phyloP scores from a whole-genome alignment of 2,888 invertebrate species.

The Pristionchus fissidentatus region DNA sequence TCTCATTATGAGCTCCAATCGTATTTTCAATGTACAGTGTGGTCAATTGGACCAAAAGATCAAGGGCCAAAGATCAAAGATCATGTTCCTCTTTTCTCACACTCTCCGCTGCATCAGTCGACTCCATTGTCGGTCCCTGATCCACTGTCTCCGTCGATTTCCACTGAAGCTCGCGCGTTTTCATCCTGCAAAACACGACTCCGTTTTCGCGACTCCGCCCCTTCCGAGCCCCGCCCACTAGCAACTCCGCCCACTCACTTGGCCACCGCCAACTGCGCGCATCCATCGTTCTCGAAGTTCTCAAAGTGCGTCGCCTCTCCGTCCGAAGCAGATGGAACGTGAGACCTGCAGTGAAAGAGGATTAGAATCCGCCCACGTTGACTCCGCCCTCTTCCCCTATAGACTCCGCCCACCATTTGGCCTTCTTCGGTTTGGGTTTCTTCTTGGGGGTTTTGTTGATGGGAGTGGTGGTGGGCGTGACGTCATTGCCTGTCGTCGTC shows the following conservation, averaged over 20 bases:
- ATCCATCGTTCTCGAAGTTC: constrained; percentile 34
- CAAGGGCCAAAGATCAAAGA: background rate
- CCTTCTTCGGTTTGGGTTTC: no score
- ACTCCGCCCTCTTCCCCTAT: background rate
- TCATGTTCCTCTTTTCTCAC: background rate
- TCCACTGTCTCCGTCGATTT: background rate
- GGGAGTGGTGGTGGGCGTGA: background rate
- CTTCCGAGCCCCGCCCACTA: no score
- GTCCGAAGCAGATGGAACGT: background rate
- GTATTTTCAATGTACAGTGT: no score
- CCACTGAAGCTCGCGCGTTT: constrained; percentile 26
- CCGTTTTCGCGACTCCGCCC: constrained; percentile 1
- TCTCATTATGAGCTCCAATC: no score
- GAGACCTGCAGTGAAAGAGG: background rate
- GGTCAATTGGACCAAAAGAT: no score
- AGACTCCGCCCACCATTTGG: background rate
- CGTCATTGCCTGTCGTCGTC: background rate
- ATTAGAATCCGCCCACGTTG: background rate
- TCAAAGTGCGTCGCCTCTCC: constrained; percentile 11
- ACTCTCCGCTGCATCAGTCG: background rate
- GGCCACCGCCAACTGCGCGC: background rate
- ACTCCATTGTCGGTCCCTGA: background rate
- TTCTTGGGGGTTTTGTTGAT: no score
- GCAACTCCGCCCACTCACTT: constrained; percentile 9
- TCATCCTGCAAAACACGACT: constrained; percentile 9